Conservation (phyloP, 92 coral and sea anemone species). For the Zoanthus solanderi region DNA sequence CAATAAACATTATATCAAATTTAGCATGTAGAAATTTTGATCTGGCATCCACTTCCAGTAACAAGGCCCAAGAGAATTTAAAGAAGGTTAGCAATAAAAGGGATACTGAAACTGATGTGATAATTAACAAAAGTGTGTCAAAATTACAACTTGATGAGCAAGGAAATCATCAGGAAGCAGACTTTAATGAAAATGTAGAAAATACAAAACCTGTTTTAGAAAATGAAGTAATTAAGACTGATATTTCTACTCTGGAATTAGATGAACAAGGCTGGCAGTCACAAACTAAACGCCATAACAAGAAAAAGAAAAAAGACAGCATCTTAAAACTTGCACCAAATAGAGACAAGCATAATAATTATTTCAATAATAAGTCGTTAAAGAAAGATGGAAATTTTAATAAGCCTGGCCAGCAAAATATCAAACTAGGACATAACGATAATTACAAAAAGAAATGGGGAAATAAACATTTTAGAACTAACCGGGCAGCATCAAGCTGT, state of each 20-base stretch:
- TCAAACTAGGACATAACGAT: slow-evolving; percentile 39
- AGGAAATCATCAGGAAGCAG: slow-evolving; percentile 27
- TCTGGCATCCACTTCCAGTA: neutral
- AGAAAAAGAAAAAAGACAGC: slow-evolving; percentile 78
- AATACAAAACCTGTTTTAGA: slow-evolving; percentile 47
- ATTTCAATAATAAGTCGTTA: slow-evolving; percentile 49
- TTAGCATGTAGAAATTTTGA: neutral
- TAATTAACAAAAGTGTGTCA: neutral
- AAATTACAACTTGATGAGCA: neutral
- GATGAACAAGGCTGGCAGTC: slow-evolving; percentile 91
- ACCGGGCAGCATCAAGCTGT: neutral
- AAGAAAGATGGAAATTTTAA: slow-evolving; percentile 41
- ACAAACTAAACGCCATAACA: slow-evolving; percentile 69
- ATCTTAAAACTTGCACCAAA: slow-evolving; percentile 30
- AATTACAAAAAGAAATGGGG: slow-evolving; percentile 44
- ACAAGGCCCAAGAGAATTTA: neutral
- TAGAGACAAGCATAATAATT: slow-evolving; percentile 40
- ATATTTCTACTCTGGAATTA: slow-evolving; percentile 71
- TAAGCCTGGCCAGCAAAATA: slow-evolving; percentile 36
- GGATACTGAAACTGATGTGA: neutral
- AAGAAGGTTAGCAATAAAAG: neutral
- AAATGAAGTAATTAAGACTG: slow-evolving; percentile 66
- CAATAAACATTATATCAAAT: neutral
- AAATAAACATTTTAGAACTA: slow-evolving; percentile 30
- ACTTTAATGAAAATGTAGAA: slow-evolving; percentile 31